Base-by-base conservation (phyloP, 2,888 invertebrate genomes). In the Parnassius smintheus region DNA sequence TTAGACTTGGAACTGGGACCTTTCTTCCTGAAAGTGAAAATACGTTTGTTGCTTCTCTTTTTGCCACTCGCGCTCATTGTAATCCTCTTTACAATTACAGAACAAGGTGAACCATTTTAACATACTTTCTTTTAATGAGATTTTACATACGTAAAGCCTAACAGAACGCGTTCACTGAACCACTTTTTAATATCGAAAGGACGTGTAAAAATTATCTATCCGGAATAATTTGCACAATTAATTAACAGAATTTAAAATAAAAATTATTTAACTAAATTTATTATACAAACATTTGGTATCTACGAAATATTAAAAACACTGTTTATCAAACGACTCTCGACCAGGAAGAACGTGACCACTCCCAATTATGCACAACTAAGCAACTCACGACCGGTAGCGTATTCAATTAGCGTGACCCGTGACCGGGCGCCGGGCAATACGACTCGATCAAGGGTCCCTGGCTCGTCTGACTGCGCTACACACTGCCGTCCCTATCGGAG, bases 391-490 rank as follows among this genome's bases (percentile, higher is more conserved):
- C 49, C 48, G 42, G 60, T 61, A 45, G 11, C 42, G 45, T 53
- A 50, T 60, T 59, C 49, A 59, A 56, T 64, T 61, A 61, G 46
- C 18, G 50, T 52, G 63, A 59, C 61, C 56, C 50, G 41, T 46
- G 58, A n/a, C 56, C 71, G 63, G 75, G 76, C 79, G 77, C 76
- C 75, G 59, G 45, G 68, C 74, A 72, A 77, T 80, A 75, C 75
- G 76, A 80, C 80, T 79, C 78, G 80, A 83, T 82, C 80, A 77
- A 74, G 74, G 72, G 77, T 76, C 75, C 65, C 70, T 72, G 71
- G 65, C 65, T 67, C 52, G 67, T 72, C 76, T 82, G 83, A 85
- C 83, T 76, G 79, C 83, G 81, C 82, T 79, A 77, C 77, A 70
- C 66, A 72, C 75, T 79, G 78, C 80, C 18, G 49, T 49, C 49